Conservation (phyloP, 2,113 vertebrate genomes). For the Rousettus leschenaultii region DNA sequence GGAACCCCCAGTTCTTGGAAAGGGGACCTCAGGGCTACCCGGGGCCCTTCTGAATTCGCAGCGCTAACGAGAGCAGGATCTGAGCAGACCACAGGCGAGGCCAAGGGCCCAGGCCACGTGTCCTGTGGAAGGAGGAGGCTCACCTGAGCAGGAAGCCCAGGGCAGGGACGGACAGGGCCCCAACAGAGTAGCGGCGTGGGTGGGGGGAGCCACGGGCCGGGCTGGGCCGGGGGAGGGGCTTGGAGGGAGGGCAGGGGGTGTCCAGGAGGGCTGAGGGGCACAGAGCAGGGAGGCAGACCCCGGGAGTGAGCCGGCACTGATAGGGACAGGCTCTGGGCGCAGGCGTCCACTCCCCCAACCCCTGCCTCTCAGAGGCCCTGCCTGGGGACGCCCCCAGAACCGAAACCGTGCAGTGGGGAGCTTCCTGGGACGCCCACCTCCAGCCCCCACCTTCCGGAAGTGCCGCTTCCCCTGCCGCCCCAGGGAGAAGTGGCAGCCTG, state of each 20-base stretch:
- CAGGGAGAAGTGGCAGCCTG: slow-evolving; percentile 28
- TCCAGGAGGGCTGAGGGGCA: background rate
- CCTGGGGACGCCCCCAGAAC: background rate
- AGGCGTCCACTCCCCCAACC: fast-evolving
- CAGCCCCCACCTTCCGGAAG: slow-evolving; percentile 51
- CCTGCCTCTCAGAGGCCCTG: background rate
- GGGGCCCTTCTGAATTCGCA: background rate
- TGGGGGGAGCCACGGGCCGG: background rate
- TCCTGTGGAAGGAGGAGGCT: background rate
- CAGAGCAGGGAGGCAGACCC: fast-evolving
- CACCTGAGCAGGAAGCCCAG: fast-evolving
- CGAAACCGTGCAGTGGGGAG: background rate
- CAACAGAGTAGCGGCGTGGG: background rate
- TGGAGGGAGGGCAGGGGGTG: fast-evolving
- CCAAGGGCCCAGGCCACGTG: background rate
- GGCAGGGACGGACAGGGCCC: background rate
- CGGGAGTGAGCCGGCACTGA: fast-evolving
- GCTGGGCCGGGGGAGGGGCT: background rate
- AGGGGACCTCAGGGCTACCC: background rate
- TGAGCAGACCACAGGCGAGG: background rate
- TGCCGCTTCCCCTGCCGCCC: slow-evolving; percentile 13
- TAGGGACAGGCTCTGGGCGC: background rate
- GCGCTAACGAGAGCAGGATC: background rate
- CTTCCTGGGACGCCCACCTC: slow-evolving; percentile 30
- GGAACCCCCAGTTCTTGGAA: background rate